Base-by-base conservation (phyloP, 2,113 vertebrate species). In the Colistium nudipinnis region DNA sequence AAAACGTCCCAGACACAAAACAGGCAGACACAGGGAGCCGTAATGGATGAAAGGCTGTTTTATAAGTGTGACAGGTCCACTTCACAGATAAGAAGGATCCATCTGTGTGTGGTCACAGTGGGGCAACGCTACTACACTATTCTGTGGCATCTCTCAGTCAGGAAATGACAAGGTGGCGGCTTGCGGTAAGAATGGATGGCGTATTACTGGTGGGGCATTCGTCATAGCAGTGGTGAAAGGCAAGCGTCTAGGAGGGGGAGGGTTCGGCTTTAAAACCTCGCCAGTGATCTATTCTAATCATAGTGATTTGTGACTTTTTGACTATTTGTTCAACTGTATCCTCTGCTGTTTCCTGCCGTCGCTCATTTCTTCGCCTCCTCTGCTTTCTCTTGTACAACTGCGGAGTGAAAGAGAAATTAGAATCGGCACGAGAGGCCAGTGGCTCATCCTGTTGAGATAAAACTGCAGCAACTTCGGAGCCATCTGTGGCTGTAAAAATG, bases 331-430 rank as follows among this genome's bases (percentile, higher is more conserved):
- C 66, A 19, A 53, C 77, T 73, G 77, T 67, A 35, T 87, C 84
- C 77, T 83, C 70, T 31, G 80, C 51, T 44, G 64, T 51, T 80
- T 74, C 39, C 8, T 22, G 28, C 31, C 44, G 51, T 76, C 35
- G 57, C 73, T 92, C 71, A 91, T 81, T 93, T 91, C 82, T 88
- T 91, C 11, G 10, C 66, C 28, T 71, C 85, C 7, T 79, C 85
- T 70, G 13, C 72, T 84, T 93, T 93, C 62, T 92, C 91, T 65
- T 76, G 87, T 24, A 74, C 6, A 24, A 71, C 92, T 94, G 81
- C 16, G 76, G 70, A 59, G 60, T 52, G 41, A 31, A 31, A 56
- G 27, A 69, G 41, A 79, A 31, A 73, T 51, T 62, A 36, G 65
- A 51, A 81, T 77, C 36, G 79, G 57, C 49, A 6, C 4, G 30